phyloP scores from a whole-genome alignment of 2,113 vertebrate genomes.

The Zosterops lateralis region DNA sequence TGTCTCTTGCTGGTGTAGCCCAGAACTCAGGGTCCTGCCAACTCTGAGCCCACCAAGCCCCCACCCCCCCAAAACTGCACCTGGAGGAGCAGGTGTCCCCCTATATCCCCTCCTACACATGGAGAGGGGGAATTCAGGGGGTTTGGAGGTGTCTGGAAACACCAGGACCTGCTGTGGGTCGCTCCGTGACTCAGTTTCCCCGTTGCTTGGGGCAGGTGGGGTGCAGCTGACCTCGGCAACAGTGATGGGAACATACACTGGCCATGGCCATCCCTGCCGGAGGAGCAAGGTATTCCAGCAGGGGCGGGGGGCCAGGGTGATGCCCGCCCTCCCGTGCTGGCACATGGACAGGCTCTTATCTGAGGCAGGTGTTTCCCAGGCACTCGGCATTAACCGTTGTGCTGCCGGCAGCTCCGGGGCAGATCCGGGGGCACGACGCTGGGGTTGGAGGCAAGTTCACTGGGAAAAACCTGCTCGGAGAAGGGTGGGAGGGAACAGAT shows the following conservation, averaged over 20 bases:
- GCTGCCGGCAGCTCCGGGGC: background rate
- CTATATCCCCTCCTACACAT: background rate
- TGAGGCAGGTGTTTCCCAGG: conserved; percentile 44
- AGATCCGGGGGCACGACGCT: background rate
- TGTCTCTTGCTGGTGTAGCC: background rate
- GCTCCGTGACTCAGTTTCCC: background rate
- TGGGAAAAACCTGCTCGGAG: conserved; percentile 21
- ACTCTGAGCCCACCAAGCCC: background rate
- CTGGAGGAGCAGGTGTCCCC: too few relatives aligned
- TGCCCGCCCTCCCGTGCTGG: background rate
- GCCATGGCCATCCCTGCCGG: rapidly evolving
- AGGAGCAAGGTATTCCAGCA: background rate
- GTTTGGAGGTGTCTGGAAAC: background rate
- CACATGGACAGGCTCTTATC: background rate
- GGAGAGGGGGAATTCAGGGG: background rate
- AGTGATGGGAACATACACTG: background rate
- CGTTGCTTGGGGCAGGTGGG: background rate
- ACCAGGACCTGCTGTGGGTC: background rate
- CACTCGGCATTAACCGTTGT: background rate
- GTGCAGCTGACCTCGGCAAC: background rate
- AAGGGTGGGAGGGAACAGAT: background rate
- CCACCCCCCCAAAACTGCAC: too few relatives aligned
- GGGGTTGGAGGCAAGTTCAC: background rate
- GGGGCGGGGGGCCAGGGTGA: background rate
- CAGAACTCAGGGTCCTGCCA: background rate